Evolutionary conservation across 2,888 invertebrate species (phyloP), one percentile per base, ranked within the genome.

Genomic region (Melipona beecheii): DNA sequence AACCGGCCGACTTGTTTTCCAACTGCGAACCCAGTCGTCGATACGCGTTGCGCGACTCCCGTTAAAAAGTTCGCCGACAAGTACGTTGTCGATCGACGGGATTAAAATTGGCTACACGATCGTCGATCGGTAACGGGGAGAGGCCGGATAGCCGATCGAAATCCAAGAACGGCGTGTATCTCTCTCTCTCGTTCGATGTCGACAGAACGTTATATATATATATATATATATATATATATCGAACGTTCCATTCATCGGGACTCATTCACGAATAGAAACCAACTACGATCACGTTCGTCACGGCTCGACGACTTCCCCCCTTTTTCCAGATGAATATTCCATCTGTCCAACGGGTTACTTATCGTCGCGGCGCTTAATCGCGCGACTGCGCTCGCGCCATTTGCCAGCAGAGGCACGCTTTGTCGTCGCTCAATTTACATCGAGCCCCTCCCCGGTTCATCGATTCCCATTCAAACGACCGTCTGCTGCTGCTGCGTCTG

Each of bases 341-440:
- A 58, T 71, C 71, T 43, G 43, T 71, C 52, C 36, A 6, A 31
- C 54, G 54, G 43, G n/a, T 70, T 70, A 70, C 54, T 54, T 70
- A 70, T 56, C 70, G 31, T 24, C 5, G 54, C 31, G 13, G n/a
- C 54, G 70, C 43, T 65, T 65, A 65, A 65, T 65, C 65, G 43
- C n/a, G 65, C 65, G 15, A 65, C 65, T 11, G 24, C 60, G 13
- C 65, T 65, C 36, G 69, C 52, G 68, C 52, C 68, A 69, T 69
- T 70, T 54, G 54, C 69, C 31, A 54, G 19, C 27, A 65, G 36
- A 6, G 64, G 19, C 31, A n/a, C 52, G 24, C 69, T 50, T 24
- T 69, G 52, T 69, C 69, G 52, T 69, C 69, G 52, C 52, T 52
- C 54, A 24, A 52, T 69, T 69, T 69, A 69, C 69, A 50, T 13